Evolutionary conservation across 2,797 vertebrate species (phyloP).

Genomic region (Eupleurogrammus muticus): DNA sequence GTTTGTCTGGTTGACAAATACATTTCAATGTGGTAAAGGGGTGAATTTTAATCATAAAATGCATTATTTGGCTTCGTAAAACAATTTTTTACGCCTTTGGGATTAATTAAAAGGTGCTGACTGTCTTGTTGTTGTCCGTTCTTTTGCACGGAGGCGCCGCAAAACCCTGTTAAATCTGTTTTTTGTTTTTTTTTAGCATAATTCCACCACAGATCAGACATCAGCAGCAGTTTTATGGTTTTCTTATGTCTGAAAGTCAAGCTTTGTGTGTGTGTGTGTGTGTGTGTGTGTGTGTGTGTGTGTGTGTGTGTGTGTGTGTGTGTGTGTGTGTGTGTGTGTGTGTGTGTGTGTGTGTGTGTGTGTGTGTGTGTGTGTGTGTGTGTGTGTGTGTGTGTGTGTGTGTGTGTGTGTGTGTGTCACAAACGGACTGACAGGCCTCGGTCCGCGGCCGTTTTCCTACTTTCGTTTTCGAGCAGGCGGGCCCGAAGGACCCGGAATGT

Average conservation of each 20-base stretch:
- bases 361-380: background rate
- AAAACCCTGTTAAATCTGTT: slow-evolving; percentile 1
- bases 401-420: background rate
- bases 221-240: background rate
- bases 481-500: slow-evolving; percentile 39
- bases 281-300: background rate
- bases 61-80: slow-evolving; percentile 7
- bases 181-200: background rate
- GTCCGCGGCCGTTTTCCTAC: background rate
- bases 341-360: background rate
- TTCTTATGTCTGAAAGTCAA: background rate
- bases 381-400: background rate
- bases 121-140: background rate
- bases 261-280: background rate
- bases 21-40: background rate
- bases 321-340: background rate
- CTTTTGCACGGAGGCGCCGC: slow-evolving; percentile 2
- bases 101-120: slow-evolving; percentile 39
- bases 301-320: background rate
- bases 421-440: background rate
- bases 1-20: slow-evolving; percentile 21
- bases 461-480: background rate
- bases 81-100: slow-evolving; percentile 2
- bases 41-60: background rate
- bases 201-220: background rate